Evolutionary conservation across 1,140 invertebrate genomes (phyloP), one percentile per base, ranked within the genome.

Genomic region (Micrasema longulum): DNA sequence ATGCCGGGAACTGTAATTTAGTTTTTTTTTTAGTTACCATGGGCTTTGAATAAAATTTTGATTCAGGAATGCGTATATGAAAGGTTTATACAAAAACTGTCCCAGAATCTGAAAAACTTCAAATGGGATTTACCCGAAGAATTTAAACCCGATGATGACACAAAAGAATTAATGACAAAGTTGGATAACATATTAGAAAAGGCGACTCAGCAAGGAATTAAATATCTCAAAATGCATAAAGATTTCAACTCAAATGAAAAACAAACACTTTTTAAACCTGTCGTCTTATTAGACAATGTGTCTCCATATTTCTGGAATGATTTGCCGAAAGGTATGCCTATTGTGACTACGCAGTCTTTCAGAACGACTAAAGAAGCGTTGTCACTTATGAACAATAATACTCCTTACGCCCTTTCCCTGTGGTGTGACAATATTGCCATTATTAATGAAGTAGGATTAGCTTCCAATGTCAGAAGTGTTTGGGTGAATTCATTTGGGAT

Each of bases 321-420:
- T 53, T 78, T 81, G 62, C 82, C 84, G n/a, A 55, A 77, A 18
- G 38, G 66, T 43, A 72, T 71, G 20, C 85, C 87, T 41, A 80
- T 87, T 4, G 71, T 88, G 12, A 81, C 84, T 10, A 80, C 85
- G 4, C 76, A 88, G 16, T 81, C 88, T 14, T 90, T 90, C 79
- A 80, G 89, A 55, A 89, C 87, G 12, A 84, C 86, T 1, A 89
- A 89, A 73, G 89, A 91, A 80, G 87, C 86, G 9, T 80, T 89
- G 5, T 72, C 80, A 31, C 78, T 90, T 12, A 84, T 87, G 11
- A 90, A 90, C 78, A 87, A 87, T 73, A 83, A 82, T 10, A 78
- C 80, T 12, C 86, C 86, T 77, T 77, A 85, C 4, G 86, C 78
- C 20, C 83, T 82, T 5, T 87, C 86, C 73, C 79, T 91, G 4